Evolutionary conservation across 2,113 vertebrate species (phyloP).

Genomic region (Uria aalge): DNA sequence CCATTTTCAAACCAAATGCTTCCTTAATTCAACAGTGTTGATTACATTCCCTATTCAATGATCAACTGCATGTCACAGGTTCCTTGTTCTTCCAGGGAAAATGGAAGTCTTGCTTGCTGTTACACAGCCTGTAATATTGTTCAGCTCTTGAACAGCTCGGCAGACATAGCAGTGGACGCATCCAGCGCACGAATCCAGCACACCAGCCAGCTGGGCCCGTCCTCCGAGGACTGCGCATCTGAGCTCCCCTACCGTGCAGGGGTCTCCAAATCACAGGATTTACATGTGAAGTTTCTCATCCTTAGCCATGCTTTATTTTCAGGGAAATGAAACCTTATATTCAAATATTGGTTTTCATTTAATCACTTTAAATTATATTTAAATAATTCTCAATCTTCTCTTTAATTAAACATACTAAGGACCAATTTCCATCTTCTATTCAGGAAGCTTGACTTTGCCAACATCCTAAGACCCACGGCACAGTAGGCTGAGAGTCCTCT

Average conservation of each 20-base stretch:
- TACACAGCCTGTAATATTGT: neutral
- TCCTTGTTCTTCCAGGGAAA: neutral
- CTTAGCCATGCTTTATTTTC: constrained; percentile 13
- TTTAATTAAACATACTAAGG: constrained; percentile 11
- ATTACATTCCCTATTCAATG: neutral
- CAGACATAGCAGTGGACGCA: neutral
- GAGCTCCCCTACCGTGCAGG: neutral
- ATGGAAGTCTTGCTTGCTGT: neutral
- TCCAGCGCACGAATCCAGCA: neutral
- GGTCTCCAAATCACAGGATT: neutral
- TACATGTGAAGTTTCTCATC: neutral
- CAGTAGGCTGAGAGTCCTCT: neutral
- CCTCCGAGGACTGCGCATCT: neutral
- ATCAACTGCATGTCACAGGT: neutral
- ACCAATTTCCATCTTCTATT: constrained; percentile 16
- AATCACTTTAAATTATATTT: constrained; percentile 23
- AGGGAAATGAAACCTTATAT: constrained; percentile 13
- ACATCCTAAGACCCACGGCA: neutral
- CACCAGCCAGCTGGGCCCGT: neutral
- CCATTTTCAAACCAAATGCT: neutral
- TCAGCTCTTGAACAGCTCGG: neutral
- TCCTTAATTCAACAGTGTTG: neutral
- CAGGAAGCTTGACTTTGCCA: neutral
- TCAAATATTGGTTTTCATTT: constrained; percentile 36
- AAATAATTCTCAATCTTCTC: constrained; percentile 28